These are phyloP conservation scores for Phyllotis vaccarum DNA, from an alignment of 2,797 vertebrate genomes.

Conservation along the genomic window DNA sequence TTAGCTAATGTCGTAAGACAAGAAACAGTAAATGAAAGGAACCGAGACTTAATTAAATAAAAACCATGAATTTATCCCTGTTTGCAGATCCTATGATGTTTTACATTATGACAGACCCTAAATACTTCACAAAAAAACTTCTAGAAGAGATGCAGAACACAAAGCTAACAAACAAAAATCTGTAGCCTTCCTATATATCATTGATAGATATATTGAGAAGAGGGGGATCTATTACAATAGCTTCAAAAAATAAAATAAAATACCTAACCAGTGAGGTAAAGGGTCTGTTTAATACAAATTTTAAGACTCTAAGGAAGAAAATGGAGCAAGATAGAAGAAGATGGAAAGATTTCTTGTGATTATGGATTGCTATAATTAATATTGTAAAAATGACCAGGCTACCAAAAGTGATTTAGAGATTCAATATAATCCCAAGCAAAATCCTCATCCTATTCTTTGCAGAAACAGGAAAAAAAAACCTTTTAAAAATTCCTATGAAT, in stretches of 20 bases:
- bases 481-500: neutral
- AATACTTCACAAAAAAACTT: neutral
- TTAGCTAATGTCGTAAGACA: neutral
- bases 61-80: neutral
- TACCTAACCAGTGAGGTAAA: neutral
- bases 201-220: neutral
- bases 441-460: neutral
- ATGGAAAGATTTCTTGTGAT: neutral
- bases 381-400: neutral
- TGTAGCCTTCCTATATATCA: neutral
- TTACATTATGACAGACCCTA: neutral
- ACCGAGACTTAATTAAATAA: neutral
- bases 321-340: neutral
- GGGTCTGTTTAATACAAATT: neutral
- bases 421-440: neutral
- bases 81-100: neutral
- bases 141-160: neutral
- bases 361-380: neutral
- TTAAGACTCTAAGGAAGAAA: neutral
- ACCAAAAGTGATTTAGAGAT: neutral
- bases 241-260: neutral
- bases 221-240: neutral
- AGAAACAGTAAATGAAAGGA: neutral
- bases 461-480: neutral
- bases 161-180: neutral